These are phyloP conservation scores for Burhinus oedicnemus DNA, from an alignment of 2,113 vertebrate species.

Conservation along the genomic window DNA sequence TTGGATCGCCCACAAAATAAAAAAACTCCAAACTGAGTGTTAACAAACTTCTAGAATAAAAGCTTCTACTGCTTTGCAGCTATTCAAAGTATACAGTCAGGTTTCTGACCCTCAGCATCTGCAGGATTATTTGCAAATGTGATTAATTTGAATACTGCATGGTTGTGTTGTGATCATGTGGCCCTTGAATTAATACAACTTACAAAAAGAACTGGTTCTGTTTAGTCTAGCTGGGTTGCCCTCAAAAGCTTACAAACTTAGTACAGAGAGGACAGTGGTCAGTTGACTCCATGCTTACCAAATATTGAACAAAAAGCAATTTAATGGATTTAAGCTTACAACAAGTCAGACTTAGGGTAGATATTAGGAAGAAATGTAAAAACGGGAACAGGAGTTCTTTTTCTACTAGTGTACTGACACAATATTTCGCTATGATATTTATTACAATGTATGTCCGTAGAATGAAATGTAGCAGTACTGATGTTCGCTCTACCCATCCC, in stretches of 20 bases:
- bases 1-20: background rate
- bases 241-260: background rate
- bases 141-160: background rate
- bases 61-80: background rate
- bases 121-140: background rate
- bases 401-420: background rate
- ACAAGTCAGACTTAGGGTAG: background rate
- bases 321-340: background rate
- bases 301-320: background rate
- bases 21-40: background rate
- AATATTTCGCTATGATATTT: background rate
- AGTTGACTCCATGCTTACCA: background rate
- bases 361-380: background rate
- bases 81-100: background rate
- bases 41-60: background rate
- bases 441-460: background rate
- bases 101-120: background rate
- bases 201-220: background rate
- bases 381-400: background rate
- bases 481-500: background rate
- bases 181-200: background rate
- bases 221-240: background rate
- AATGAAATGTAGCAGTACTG: background rate
- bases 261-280: too few relatives aligned
- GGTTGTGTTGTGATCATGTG: background rate